Evolutionary conservation across 2,888 invertebrate species (phyloP).

Genomic region (Pollenia griseotomentosa): DNA sequence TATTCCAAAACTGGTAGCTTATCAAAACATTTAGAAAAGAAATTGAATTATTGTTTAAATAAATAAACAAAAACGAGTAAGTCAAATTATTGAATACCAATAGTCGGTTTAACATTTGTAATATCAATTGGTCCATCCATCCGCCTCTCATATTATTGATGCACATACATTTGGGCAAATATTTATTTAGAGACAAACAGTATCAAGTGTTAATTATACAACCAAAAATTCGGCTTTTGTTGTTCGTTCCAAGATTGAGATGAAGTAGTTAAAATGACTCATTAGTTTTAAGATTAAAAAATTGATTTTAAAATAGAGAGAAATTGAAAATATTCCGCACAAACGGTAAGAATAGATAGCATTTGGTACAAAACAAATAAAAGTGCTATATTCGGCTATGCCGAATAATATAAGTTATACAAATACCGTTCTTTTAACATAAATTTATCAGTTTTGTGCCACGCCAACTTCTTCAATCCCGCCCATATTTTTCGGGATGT

Average conservation of each 20-base stretch:
- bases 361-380: too few species aligned
- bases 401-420: too few species aligned
- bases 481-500: too few species aligned
- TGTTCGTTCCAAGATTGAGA: not conserved
- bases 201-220: slow-evolving; percentile 32
- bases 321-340: too few species aligned
- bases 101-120: slow-evolving; percentile 18
- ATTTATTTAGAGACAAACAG: slow-evolving; percentile 19
- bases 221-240: not conserved
- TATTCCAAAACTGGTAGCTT: slow-evolving; percentile 64
- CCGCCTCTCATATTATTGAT: not conserved
- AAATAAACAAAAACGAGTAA: slow-evolving; percentile 12
- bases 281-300: not conserved
- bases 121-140: not conserved
- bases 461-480: too few species aligned
- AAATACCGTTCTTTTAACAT: too few species aligned
- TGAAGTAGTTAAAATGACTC: not conserved
- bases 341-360: too few species aligned
- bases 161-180: slow-evolving; percentile 12
- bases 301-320: too few species aligned
- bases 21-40: slow-evolving; percentile 31
- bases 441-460: too few species aligned
- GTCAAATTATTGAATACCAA: slow-evolving; percentile 20
- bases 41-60: slow-evolving; percentile 21
- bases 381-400: too few species aligned